Evolutionary conservation across 2,797 vertebrate genomes (phyloP).

Genomic region (Anguilla anguilla): DNA sequence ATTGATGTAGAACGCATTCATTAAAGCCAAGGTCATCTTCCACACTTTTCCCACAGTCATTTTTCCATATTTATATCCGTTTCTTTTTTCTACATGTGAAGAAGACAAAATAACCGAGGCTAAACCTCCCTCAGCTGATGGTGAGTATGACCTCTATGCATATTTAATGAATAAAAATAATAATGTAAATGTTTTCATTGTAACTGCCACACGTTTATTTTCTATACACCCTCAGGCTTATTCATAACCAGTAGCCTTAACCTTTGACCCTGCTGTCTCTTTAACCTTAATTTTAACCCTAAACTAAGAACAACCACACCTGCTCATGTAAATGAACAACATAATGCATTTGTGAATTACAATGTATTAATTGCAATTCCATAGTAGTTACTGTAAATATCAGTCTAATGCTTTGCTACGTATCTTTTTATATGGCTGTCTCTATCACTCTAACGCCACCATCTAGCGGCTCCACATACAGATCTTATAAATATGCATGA

Average conservation of each 20-base stretch:
- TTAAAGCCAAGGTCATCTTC: not conserved
- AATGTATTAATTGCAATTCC: not conserved
- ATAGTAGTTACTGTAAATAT: not conserved
- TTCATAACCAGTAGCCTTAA: not conserved
- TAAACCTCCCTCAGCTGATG: slow-evolving; percentile 36
- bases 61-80: not conserved
- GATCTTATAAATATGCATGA: not conserved
- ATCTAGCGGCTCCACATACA: not conserved
- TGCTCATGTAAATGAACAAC: not conserved
- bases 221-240: not conserved
- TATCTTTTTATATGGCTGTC: not conserved
- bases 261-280: not conserved
- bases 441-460: not conserved
- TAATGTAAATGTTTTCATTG: too few relatives aligned
- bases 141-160: slow-evolving; percentile 2
- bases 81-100: slow-evolving; percentile 35
- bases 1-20: not conserved
- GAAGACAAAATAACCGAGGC: slow-evolving; percentile 45
- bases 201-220: too few relatives aligned
- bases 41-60: not conserved
- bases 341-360: not conserved
- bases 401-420: not conserved
- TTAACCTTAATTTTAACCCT: not conserved
- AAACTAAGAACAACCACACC: not conserved
- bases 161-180: not conserved